Base-by-base conservation (phyloP, 1,140 invertebrate species). In the Eulimnadia texana region DNA sequence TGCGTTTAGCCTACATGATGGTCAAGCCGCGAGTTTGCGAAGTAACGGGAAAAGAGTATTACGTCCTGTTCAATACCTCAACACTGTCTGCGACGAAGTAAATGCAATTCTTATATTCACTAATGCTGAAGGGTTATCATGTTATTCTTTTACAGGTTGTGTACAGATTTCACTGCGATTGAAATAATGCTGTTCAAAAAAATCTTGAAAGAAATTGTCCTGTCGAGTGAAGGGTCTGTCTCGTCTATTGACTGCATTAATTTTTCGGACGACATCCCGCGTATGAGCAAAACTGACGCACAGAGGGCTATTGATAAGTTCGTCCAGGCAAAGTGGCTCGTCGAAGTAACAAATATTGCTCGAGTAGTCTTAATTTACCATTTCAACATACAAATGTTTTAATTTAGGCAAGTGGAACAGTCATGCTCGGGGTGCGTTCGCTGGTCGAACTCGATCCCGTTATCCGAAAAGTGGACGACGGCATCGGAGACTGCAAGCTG, bases 191-290 rank as follows among this genome's bases (percentile, higher is more conserved):
- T 61, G 3, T 61, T 61, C 28, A 61, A 61, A 20, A 52, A 51
- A 51, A 33, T 61, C 29, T 11, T 61, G 50, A 54, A 61, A 47
- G 51, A 27, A 29, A 54, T 61, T n/a, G 24, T 61, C 3, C n/a
- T 51, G 11, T 55, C 60, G 0, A 51, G 29, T 19, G 22, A 24
- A 28, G 50, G 60, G 10, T 53, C 16, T 3, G 51, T 61, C 27
- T 61, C 60, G 28, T 61, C 60, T 23, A 61, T 42, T 22, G 50
- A 61, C n/a, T 52, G 50, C 50, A 27, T 61, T 10, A 61, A 52
- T 20, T 42, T 52, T 6, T 53, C 50, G 9, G 29, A 23, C n/a
- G 13, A 54, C 29, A 54, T 61, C 29, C 50, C 28, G 0, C 52
- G 53, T 24, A 23, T 61, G 25, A 61, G 25, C 19, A 61, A 61